Evolutionary conservation across 2,888 invertebrate genomes (phyloP).

Genomic region (Polyommatus icarus): DNA sequence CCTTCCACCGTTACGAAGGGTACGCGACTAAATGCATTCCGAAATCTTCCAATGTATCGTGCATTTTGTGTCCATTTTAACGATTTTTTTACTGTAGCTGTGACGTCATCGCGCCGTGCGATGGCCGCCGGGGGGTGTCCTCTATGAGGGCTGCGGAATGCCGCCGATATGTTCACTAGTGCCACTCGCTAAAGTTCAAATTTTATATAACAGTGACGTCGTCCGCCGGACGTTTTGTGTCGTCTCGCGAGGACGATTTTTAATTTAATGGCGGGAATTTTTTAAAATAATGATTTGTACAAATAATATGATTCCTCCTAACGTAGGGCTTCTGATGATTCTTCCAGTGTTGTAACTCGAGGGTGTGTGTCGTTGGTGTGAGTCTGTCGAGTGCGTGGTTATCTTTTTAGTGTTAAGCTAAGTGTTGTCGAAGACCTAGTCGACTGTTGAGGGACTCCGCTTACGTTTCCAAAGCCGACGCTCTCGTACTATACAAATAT

Average conservation of each 20-base stretch:
- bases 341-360: slow-evolving; percentile 67
- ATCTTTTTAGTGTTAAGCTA: slow-evolving; percentile 9
- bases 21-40: slow-evolving; percentile 69
- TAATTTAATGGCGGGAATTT: slow-evolving; percentile 22
- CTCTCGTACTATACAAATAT: slow-evolving; percentile 22
- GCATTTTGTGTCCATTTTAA: slow-evolving; percentile 59
- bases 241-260: neutral
- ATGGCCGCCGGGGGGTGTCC: slow-evolving; percentile 33
- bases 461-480: slow-evolving; percentile 26
- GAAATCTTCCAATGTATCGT: slow-evolving; percentile 63
- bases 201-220: slow-evolving; percentile 19
- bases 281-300: slow-evolving; percentile 32
- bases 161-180: slow-evolving; percentile 32
- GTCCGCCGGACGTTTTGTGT: slow-evolving; percentile 25
- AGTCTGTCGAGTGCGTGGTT: slow-evolving; percentile 37
- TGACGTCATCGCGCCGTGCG: slow-evolving; percentile 33
- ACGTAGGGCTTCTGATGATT: slow-evolving; percentile 67
- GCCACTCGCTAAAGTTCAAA: slow-evolving; percentile 34
- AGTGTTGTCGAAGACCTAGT: slow-evolving; percentile 16
- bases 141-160: slow-evolving; percentile 33
- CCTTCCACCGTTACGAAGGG: slow-evolving; percentile 44
- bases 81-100: slow-evolving; percentile 33
- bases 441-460: neutral
- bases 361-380: slow-evolving; percentile 49
- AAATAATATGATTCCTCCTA: slow-evolving; percentile 34